Evolutionary conservation across 2,797 vertebrate genomes (phyloP), one percentile per base, ranked within the genome.

Genomic region (Phrynocephalus forsythii): DNA sequence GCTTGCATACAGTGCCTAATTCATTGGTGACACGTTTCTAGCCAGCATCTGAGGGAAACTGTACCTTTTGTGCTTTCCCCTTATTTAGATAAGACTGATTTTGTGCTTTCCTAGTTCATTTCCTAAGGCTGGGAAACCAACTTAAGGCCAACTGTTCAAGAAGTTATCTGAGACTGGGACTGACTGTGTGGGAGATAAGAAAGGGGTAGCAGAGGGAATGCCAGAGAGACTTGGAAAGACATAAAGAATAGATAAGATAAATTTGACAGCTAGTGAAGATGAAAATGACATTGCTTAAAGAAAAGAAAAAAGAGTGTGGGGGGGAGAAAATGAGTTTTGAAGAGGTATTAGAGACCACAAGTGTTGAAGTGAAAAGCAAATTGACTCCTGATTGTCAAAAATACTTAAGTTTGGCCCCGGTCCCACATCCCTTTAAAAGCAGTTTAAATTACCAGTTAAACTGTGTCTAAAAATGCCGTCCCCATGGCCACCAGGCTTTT

Each of bases 131-230:
- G 3, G 30, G 22, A 26, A 33, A 60, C 71, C 67, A 60, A 71
- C 67, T 72, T 44, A 33, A 48, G 48, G 68, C 4, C 30, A 72
- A 83, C 3, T 6, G n/a, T 75, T 63, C 83, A 69, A 80, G 71
- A 28, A 78, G 81, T 79, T 88, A 79, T 77, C 81, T 30, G 60
- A 78, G 71, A 13, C 77, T 85, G 82, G 68, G 52, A 60, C 76
- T 72, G 48, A 22, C 68, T 82, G 30, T 6, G 4, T 28, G 84
- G 38, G 82, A 78, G 8, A 63, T 82, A 91, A 88, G 2, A 79
- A 80, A 80, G 50, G 72, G 11, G n/a, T 50, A 82, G 48, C 18
- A 66, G 66, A 87, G 16, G 44, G 22, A 48, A 85, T 13, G 77
- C 4, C 72, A 22, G 44, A 80, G 77, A 52, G 44, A 75, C 38